Percentiles rank a stretch among this genome's conserved stretches.
These are phyloP conservation scores for Monochamus alternatus DNA, from an alignment of 2,888 invertebrate species.

Conservation along the genomic window DNA sequence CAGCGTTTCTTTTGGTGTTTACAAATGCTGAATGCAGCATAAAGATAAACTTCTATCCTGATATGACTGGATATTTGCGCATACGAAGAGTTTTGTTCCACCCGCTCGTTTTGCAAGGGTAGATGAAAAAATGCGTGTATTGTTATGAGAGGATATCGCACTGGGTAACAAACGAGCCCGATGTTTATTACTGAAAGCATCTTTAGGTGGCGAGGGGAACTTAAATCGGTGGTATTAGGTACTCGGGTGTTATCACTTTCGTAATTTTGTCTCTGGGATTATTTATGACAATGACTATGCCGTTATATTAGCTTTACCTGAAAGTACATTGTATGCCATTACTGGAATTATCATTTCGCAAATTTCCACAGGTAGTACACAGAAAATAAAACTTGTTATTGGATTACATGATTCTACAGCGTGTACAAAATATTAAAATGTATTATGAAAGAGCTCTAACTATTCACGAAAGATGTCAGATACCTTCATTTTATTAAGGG, in stretches of 20 bases:
- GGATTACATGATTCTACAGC: too few species aligned
- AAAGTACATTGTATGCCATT: not conserved
- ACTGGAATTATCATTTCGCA: not conserved
- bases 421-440: too few species aligned
- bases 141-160: constrained; percentile 1
- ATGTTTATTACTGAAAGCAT: constrained; percentile 5
- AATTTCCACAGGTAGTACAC: not conserved
- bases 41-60: not conserved
- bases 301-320: not conserved
- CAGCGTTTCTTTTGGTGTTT: too few species aligned
- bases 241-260: not conserved
- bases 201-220: not conserved
- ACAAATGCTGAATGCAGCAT: too few species aligned
- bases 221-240: not conserved
- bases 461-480: too few species aligned
- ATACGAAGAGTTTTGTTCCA: not conserved
- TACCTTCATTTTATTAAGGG: too few species aligned
- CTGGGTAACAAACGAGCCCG: constrained; percentile 1
- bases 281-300: not conserved
- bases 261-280: not conserved
- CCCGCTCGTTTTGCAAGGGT: not conserved
- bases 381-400: too few species aligned
- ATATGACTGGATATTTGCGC: not conserved
- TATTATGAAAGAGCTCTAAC: too few species aligned
- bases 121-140: constrained; percentile 3